Evolutionary conservation across 2,113 vertebrate genomes (phyloP).

Genomic region (Onychostruthus taczanowskii): DNA sequence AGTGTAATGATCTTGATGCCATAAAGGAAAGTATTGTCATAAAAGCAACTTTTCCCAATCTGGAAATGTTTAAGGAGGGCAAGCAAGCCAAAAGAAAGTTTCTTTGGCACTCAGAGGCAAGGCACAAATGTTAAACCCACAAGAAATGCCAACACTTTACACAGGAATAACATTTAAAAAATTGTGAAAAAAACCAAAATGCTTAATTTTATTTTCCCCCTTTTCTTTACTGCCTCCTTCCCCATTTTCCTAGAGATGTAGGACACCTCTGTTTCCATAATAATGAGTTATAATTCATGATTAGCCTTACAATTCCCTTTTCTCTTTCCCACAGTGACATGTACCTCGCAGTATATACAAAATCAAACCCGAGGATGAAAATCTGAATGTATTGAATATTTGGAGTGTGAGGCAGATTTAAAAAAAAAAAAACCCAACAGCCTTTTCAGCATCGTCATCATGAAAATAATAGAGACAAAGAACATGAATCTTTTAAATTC

Average conservation of each 20-base stretch:
- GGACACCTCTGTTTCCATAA: not conserved
- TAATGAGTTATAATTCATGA: not conserved
- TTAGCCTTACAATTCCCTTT: not conserved
- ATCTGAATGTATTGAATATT: not conserved
- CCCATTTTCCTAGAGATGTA: not conserved
- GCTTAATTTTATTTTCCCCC: not conserved
- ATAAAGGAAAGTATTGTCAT: conserved; percentile 26
- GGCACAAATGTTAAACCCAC: not conserved
- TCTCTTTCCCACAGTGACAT: not conserved
- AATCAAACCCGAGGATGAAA: not conserved
- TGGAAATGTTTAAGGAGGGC: not conserved
- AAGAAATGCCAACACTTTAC: not conserved
- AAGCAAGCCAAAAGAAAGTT: not conserved
- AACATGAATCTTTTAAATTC: not conserved
- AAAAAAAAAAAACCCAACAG: not conserved
- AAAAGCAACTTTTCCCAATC: conserved; percentile 5
- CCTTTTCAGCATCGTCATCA: not conserved
- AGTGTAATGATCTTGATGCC: conserved; percentile 5
- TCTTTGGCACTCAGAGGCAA: not conserved
- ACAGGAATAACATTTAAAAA: not conserved
- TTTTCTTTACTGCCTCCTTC: not conserved
- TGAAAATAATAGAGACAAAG: not conserved
- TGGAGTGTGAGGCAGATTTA: not conserved
- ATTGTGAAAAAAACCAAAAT: not conserved
- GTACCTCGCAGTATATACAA: not conserved